Evolutionary conservation across 2,113 vertebrate species (phyloP), one percentile per base, ranked within the genome.

Genomic region (Ursus arctos): DNA sequence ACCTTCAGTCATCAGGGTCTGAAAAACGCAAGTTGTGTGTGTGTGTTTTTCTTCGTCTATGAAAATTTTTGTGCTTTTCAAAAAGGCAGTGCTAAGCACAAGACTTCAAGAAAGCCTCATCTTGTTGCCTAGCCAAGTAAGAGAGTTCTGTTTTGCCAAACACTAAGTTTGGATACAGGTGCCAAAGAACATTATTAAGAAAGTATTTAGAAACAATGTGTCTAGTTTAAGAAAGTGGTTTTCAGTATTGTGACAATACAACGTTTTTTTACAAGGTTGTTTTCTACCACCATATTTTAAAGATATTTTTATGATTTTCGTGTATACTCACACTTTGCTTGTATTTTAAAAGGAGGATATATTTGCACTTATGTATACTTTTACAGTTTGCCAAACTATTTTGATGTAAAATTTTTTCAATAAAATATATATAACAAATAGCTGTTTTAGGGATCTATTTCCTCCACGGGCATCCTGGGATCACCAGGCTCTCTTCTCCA

Each of bases 351-450:
- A 98, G 98, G 98, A 99, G 99, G 98, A 99, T 99, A 99, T 99
- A 99, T 99, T 99, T 99, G 99, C 99, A 99, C 99, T 99, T 99
- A 99, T 99, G 99, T 99, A 99, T 99, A 99, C 98, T 98, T 98
- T 99, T 98, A 99, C 97, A 98, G 98, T 98, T 99, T 99, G 99
- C 98, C 98, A 98, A 99, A 98, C 98, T 98, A 99, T 99, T 99
- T 98, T 99, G 99, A 98, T 99, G 99, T 99, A 99, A 99, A 99
- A 98, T 98, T 96, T 98, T 99, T 99, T 99, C 99, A 99, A 99
- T 99, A 99, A 99, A 99, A 99, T 99, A 99, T 99, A 98, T 99
- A 99, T 99, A 99, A 99, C 98, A 98, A 99, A 97, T 47, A 22
- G 85, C 65, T 10, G 53, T 71, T 12, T 89, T 87, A 88, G 80